Base-by-base conservation (phyloP, 2,113 vertebrate species). In the Eubucco bourcierii region DNA sequence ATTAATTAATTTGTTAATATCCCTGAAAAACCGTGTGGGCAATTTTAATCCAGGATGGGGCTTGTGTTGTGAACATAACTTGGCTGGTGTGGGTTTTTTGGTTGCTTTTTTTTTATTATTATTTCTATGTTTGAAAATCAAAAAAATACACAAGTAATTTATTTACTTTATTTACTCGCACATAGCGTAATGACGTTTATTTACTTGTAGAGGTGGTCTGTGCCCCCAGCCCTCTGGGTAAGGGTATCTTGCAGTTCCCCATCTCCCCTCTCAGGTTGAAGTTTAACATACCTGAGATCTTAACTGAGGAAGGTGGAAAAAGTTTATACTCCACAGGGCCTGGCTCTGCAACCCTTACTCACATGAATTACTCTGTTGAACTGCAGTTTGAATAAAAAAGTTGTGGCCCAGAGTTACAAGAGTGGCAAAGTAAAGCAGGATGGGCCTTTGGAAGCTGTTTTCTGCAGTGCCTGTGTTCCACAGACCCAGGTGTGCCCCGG, bases 401-500 rank as follows among this genome's bases (percentile, higher is more conserved):
- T 8, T 41, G 31, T 21, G 74, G 58, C 46, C 37, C 4, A 8
- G 56, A 41, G 68, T 53, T 12, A 17, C 2, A 11, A 52, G 55
- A 29, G 52, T 55, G 27, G 20, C 70, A 10, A 34, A 33, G 6
- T 15, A 55, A 46, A 19, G 5, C 0, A 2, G 29, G 4, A 5
- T 23, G 29, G 10, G 6, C 9, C 33, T 58, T 76, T 37, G 27
- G 12, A 46, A 6, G 15, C 4, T 1, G 0, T 63, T 75, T 34
- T 31, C 0, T 52, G 7, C 4, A 3, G 29, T 27, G 58, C 17
- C 12, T 8, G 0, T 7, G 34, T 52, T 27, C 12, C 56, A 3
- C 0, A 2, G 83, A 14, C 7, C 44, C 0, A 0, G 9, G 55
- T 1, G 7, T 55, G 72, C 23, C 27, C 25, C 0, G 0, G 67